Percentiles rank a stretch among this genome's conserved stretches.
These are phyloP conservation scores for Pristionchus arcanus DNA, from an alignment of 2,888 invertebrate species.

Conservation along the genomic window DNA sequence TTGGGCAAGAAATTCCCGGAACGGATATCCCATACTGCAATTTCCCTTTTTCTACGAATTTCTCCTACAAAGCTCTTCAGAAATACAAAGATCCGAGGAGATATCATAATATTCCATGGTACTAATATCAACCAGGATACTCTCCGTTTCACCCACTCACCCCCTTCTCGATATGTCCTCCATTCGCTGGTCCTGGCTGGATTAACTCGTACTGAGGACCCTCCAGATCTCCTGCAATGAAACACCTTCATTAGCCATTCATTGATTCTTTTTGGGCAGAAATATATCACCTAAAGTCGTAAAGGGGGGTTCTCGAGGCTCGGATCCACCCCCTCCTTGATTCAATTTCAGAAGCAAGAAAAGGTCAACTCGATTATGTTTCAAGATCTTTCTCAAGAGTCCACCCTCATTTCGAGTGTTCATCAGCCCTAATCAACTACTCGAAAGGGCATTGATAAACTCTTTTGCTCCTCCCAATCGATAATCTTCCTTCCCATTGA, in stretches of 20 bases:
- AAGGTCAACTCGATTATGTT: neutral
- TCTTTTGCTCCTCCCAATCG: neutral
- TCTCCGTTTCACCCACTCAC: neutral
- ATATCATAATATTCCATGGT: too few relatives aligned
- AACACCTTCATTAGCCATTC: neutral
- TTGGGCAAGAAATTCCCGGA: neutral
- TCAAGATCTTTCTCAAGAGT: neutral
- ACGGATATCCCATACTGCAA: too few relatives aligned
- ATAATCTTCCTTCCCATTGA: neutral
- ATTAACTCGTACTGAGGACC: conserved; percentile 39
- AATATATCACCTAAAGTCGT: neutral
- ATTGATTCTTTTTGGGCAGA: too few relatives aligned
- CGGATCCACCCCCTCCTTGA: too few relatives aligned
- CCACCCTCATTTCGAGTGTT: neutral
- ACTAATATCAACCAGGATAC: neutral
- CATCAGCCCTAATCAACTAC: neutral
- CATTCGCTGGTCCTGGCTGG: conserved; percentile 6
- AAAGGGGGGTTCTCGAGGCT: too few relatives aligned
- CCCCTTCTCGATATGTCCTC: neutral
- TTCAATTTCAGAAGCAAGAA: neutral
- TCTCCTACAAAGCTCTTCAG: too few relatives aligned
- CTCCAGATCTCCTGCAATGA: conserved; percentile 32
- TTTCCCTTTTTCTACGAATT: too few relatives aligned
- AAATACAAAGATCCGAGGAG: too few relatives aligned
- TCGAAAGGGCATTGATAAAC: neutral